These are phyloP conservation scores for Agonopterix arenella DNA, from an alignment of 2,888 invertebrate genomes.

Conservation along the genomic window DNA sequence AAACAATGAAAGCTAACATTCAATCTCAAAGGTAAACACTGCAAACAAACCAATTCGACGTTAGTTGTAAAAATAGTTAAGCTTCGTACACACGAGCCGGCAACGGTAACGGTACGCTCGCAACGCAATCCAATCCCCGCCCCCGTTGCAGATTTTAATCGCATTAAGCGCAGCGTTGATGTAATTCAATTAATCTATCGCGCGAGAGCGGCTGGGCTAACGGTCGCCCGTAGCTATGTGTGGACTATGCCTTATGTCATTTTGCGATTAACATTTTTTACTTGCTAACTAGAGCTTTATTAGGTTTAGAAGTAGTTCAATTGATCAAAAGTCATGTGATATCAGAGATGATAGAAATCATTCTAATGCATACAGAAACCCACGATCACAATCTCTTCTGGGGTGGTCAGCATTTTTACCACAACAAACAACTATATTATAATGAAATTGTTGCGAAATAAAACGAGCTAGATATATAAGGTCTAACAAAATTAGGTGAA, in stretches of 20 bases:
- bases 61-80: slow-evolving; percentile 29
- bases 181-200: slow-evolving; percentile 58
- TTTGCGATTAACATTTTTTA: neutral
- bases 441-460: too few species aligned
- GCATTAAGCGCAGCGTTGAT: slow-evolving; percentile 46
- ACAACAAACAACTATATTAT: too few species aligned
- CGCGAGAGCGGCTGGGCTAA: slow-evolving; percentile 16
- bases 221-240: slow-evolving; percentile 2
- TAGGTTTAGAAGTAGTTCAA: too few species aligned
- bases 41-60: slow-evolving; percentile 22
- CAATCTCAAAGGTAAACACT: neutral
- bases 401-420: too few species aligned
- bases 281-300: neutral
- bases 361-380: too few species aligned
- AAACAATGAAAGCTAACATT: too few species aligned
- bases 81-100: slow-evolving; percentile 17
- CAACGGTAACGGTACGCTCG: slow-evolving; percentile 7
- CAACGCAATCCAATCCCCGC: slow-evolving; percentile 33
- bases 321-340: too few species aligned
- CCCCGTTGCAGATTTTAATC: slow-evolving; percentile 47
- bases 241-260: slow-evolving; percentile 1
- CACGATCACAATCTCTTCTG: too few species aligned
- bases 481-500: too few species aligned
- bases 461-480: too few species aligned
- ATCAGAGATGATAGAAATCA: too few species aligned